Evolutionary conservation across 1,140 invertebrate species (phyloP).

Genomic region (Panagrolaimus sp.): DNA sequence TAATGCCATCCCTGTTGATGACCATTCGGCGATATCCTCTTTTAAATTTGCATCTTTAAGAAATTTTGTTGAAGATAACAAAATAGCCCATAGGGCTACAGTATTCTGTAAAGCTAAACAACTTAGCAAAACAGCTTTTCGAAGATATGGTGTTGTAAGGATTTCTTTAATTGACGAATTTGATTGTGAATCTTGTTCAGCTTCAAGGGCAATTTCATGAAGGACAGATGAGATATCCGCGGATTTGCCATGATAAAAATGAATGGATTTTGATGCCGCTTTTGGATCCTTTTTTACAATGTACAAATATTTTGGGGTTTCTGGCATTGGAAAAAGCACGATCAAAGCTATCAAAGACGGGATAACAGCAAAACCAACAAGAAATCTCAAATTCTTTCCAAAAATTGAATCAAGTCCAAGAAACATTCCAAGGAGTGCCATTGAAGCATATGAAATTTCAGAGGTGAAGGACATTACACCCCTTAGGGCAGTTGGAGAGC

Average conservation of each 20-base stretch:
- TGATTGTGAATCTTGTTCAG: constrained; percentile 22
- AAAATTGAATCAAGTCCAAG: constrained; percentile 36
- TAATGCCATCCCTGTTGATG: constrained; percentile 38
- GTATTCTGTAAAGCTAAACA: constrained; percentile 36
- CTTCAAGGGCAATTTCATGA: constrained; percentile 25
- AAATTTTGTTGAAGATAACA: constrained; percentile 41
- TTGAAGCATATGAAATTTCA: constrained; percentile 29
- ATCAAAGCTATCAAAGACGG: constrained; percentile 29
- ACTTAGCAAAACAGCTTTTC: constrained; percentile 33
- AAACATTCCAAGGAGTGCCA: constrained; percentile 32
- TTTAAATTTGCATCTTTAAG: constrained; percentile 27
- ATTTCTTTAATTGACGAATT: constrained; percentile 30
- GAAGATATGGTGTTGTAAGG: constrained; percentile 30
- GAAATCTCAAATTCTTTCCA: constrained; percentile 22
- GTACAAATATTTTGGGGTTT: constrained; percentile 37
- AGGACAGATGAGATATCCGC: constrained; percentile 26
- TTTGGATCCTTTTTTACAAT: constrained; percentile 25
- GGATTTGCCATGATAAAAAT: constrained; percentile 32
- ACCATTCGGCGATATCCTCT: constrained; percentile 32
- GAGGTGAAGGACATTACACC: constrained; percentile 25
- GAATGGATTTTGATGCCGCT: constrained; percentile 24
- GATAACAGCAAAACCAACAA: constrained; percentile 36
- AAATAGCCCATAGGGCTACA: constrained; percentile 33
- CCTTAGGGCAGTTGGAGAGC: constrained; percentile 31
- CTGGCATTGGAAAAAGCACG: constrained; percentile 32